These are phyloP conservation scores for Thumatha senex DNA, from an alignment of 2,888 invertebrate genomes.

Conservation along the genomic window DNA sequence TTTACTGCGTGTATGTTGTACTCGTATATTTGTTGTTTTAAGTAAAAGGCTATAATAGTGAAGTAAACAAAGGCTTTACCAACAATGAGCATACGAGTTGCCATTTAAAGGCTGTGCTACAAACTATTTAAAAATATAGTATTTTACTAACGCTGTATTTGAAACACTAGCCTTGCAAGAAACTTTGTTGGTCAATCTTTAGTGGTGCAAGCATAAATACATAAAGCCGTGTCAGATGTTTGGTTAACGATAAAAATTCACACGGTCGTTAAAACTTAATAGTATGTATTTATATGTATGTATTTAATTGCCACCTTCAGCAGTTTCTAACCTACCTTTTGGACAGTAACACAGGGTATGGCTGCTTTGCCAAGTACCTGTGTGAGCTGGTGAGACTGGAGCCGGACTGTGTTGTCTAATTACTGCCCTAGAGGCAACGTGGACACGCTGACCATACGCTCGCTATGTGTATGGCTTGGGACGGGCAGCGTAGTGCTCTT, in stretches of 20 bases:
- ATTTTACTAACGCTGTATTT: slow-evolving; percentile 30
- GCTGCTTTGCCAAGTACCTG: too few species aligned
- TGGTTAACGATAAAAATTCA: slow-evolving; percentile 25
- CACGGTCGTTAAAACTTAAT: slow-evolving; percentile 29
- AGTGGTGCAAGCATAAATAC: slow-evolving; percentile 31
- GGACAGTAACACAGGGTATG: too few species aligned
- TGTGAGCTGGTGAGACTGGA: too few species aligned
- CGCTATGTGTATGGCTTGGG: too few species aligned
- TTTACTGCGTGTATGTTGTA: too few species aligned
- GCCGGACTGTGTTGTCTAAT: too few species aligned
- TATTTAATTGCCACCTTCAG: slow-evolving; percentile 17
- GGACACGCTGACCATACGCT: too few species aligned
- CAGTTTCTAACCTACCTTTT: too few species aligned
- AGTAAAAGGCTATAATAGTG: too few species aligned
- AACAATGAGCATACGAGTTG: slow-evolving; percentile 3
- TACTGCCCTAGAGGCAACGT: too few species aligned
- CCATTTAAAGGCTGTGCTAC: slow-evolving; percentile 15
- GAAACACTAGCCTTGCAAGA: slow-evolving; percentile 28
- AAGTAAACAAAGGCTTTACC: background rate
- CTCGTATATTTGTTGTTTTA: too few species aligned
- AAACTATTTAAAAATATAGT: slow-evolving; percentile 3
- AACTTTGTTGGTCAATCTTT: slow-evolving; percentile 29
- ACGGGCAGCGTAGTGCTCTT: too few species aligned
- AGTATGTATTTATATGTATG: slow-evolving; percentile 19
- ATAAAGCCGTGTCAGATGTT: slow-evolving; percentile 19